Evolutionary conservation across 2,888 invertebrate species (phyloP).

Genomic region (Napeogenes sylphis): DNA sequence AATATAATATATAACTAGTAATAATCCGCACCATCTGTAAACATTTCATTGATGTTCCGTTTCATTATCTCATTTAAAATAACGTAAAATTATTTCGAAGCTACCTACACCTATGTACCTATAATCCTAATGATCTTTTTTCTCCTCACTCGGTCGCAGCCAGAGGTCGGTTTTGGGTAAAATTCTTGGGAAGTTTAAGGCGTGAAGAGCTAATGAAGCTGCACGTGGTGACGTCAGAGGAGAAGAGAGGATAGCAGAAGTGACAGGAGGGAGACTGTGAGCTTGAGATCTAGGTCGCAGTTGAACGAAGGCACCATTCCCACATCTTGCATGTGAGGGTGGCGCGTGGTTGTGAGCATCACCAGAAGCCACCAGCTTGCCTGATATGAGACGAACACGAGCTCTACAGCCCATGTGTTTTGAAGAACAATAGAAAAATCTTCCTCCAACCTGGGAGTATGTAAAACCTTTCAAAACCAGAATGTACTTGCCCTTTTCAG

Average conservation of each 20-base stretch:
- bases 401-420: conserved; percentile 72
- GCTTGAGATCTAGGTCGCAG: conserved; percentile 54
- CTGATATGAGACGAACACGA: conserved; percentile 59
- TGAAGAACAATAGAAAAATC: conserved; percentile 72
- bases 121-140: conserved; percentile 47
- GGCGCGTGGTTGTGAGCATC: conserved; percentile 69
- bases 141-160: conserved; percentile 55
- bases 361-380: conserved; percentile 62
- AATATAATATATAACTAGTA: background rate
- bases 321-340: conserved; percentile 70
- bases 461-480: conserved; percentile 69
- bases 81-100: conserved; percentile 13
- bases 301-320: conserved; percentile 70
- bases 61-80: conserved; percentile 9
- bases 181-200: conserved; percentile 63
- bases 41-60: background rate
- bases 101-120: conserved; percentile 19
- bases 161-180: conserved; percentile 68
- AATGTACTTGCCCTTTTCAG: conserved; percentile 72
- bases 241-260: conserved; percentile 48
- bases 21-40: background rate
- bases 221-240: conserved; percentile 53
- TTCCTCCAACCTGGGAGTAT: conserved; percentile 72
- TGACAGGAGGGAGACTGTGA: conserved; percentile 33
- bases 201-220: conserved; percentile 57